phyloP scores from a whole-genome alignment of 1,140 invertebrate species.

The Apolygus lucorum region DNA sequence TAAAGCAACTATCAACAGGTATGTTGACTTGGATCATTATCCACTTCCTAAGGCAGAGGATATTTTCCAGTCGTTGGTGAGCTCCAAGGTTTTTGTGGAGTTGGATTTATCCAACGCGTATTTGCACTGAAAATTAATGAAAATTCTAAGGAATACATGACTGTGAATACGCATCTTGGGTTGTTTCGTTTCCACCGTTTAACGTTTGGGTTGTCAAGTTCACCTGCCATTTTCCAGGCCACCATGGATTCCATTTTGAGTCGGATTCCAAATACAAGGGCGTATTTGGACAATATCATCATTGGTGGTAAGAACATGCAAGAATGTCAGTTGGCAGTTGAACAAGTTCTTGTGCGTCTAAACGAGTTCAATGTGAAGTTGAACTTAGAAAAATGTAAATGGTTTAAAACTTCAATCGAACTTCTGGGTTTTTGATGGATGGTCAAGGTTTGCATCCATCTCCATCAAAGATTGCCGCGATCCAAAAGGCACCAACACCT shows the following conservation, averaged over 20 bases:
- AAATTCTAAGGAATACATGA: not conserved
- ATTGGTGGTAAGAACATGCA: not conserved
- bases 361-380: not conserved
- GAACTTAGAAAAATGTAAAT: not conserved
- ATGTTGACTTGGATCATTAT: not conserved
- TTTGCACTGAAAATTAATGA: not conserved
- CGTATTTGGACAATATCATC: not conserved
- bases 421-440: not conserved
- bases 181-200: not conserved
- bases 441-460: not conserved
- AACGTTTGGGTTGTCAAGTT: not conserved
- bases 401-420: not conserved
- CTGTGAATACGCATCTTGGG: not conserved
- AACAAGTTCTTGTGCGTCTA: not conserved
- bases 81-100: not conserved
- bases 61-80: not conserved
- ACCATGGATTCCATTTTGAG: not conserved
- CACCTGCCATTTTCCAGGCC: not conserved
- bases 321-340: not conserved
- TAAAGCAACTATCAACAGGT: not conserved
- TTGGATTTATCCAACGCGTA: not conserved
- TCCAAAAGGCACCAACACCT: not conserved
- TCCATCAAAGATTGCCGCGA: not conserved
- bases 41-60: not conserved
- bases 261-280: not conserved